These are phyloP conservation scores for Scrobipalpa atriplicella DNA, from an alignment of 2,888 invertebrate species.

Conservation along the genomic window DNA sequence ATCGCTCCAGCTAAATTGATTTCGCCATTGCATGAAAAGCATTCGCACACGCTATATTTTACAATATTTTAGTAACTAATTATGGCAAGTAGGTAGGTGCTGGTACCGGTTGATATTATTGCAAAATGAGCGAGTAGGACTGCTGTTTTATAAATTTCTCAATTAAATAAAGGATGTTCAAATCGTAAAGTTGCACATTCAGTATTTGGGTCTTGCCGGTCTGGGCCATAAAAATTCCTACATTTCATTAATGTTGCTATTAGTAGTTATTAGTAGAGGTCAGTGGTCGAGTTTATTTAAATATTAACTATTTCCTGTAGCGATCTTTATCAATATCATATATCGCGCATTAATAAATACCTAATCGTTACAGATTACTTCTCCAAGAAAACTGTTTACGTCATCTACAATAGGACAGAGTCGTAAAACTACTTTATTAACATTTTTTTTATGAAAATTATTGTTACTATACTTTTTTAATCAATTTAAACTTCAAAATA, in stretches of 20 bases:
- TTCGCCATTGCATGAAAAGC: slow-evolving; percentile 25
- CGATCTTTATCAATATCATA: slow-evolving; percentile 27
- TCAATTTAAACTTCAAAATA: no score
- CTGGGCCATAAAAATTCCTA: slow-evolving; percentile 41
- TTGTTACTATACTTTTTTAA: no score
- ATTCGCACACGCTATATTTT: slow-evolving; percentile 25
- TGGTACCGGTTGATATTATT: neutral
- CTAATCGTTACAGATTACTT: neutral
- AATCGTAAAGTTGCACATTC: slow-evolving; percentile 36
- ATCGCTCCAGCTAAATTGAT: slow-evolving; percentile 26
- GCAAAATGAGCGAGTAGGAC: slow-evolving; percentile 8
- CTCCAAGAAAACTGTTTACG: neutral
- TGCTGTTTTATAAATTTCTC: slow-evolving; percentile 28
- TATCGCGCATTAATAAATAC: slow-evolving; percentile 1
- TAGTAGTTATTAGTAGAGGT: slow-evolving; percentile 26
- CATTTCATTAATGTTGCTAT: slow-evolving; percentile 30
- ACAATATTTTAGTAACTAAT: slow-evolving; percentile 14
- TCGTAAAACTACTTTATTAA: neutral
- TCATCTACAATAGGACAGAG: neutral
- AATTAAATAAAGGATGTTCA: slow-evolving; percentile 41
- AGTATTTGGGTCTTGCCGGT: slow-evolving; percentile 33
- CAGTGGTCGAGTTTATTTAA: slow-evolving; percentile 33
- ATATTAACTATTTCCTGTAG: slow-evolving; percentile 29
- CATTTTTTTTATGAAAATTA: no score
- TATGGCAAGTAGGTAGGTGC: neutral